Evolutionary conservation across 2,113 vertebrate genomes (phyloP), one percentile per base, ranked within the genome.

Genomic region (Illadopsis cleaveri): DNA sequence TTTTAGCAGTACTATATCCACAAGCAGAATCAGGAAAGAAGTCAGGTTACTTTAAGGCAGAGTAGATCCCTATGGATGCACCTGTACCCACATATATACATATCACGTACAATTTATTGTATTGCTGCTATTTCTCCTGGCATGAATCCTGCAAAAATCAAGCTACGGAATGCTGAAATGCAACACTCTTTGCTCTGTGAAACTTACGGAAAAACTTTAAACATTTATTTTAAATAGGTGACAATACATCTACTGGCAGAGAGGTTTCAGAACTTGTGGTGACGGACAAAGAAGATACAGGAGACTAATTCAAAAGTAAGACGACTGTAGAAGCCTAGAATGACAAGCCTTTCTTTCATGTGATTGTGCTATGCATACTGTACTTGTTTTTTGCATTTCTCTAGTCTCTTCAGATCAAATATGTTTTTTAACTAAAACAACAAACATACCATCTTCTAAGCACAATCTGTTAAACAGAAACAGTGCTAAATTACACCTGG

Each of bases 1-100:
- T 69, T 24, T 22, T 8, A 62, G 48, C 21, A 79, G 14, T 44
- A 44, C 7, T 35, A 53, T 6, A 37, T 44, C 33, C 53, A 64
- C 62, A 79, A 60, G 15, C 31, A 88, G 71, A 85, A 93, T 6
- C 21, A 88, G 35, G 38, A 91, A 64, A 70, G 33, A 90, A 71
- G 56, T 12, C 37, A 65, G 8, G 16, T 25, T 82, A n/a, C 35
- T 72, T 47, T 82, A 71, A 79, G 9, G 16, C 21, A 62, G 38
- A 87, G 44, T 28, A 88, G 45, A 24, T 24, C 33, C 35, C 45
- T 28, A 48, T 0, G 2, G 2, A 2, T 0, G 1, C 22, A 50
- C 47, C 27, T 48, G 11, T 71, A 51, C 11, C 5, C n/a, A 71
- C 16, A 51, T 10, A 62, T 4, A 69, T 15, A 56, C 4, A 3